phyloP scores from a whole-genome alignment of 2,113 vertebrate species.

The Pagrus major region DNA sequence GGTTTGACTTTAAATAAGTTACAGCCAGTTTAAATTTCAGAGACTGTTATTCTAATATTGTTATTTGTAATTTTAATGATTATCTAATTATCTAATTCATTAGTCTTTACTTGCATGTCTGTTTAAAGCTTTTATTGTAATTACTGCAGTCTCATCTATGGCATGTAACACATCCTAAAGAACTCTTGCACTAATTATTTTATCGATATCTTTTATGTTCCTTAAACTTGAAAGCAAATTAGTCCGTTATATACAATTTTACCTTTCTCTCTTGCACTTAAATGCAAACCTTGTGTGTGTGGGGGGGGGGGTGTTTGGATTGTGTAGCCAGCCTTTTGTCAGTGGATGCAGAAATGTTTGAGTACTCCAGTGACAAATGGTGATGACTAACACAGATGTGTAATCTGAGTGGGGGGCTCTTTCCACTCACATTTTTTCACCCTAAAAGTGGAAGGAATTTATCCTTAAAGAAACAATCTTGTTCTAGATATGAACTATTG shows the following conservation, averaged over 20 bases:
- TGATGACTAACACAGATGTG: slow-evolving; percentile 85
- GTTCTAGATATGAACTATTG: neutral
- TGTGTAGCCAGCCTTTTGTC: slow-evolving; percentile 50
- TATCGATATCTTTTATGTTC: neutral
- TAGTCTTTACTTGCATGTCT: neutral
- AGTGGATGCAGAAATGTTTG: slow-evolving; percentile 75
- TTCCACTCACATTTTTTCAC: slow-evolving; percentile 43
- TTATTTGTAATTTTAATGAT: neutral
- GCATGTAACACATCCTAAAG: neutral
- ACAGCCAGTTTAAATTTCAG: neutral
- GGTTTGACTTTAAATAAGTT: neutral
- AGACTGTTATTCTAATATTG: neutral
- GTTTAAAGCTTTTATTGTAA: neutral
- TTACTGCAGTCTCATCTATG: neutral
- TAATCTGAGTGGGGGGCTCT: slow-evolving; percentile 73
- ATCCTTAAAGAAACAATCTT: slow-evolving; percentile 1
- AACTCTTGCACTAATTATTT: neutral
- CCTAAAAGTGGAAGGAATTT: slow-evolving; percentile 3
- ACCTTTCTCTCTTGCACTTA: neutral
- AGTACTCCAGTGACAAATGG: slow-evolving; percentile 73
- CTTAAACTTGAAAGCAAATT: neutral
- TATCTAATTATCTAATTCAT: neutral
- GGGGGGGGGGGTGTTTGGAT: slow-evolving; percentile 48
- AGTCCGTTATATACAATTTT: neutral
- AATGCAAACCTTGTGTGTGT: slow-evolving; percentile 32